A percentile compares a stretch with the other conserved stretches of the same genome.
Evolutionary conservation across 2,888 invertebrate genomes (phyloP).

Genomic region (Pollenia angustigena): DNA sequence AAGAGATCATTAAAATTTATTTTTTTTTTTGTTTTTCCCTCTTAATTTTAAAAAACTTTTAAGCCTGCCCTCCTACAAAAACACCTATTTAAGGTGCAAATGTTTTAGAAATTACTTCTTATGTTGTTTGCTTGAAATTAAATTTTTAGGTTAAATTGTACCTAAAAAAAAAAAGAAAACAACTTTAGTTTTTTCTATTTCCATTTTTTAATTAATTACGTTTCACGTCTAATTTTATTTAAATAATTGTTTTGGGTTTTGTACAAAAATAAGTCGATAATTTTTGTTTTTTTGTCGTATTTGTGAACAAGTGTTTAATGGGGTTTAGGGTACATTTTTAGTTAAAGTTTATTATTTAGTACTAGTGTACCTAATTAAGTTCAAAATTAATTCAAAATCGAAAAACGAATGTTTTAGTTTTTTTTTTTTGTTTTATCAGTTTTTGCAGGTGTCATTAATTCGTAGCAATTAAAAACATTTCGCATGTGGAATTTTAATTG

Average conservation of each 20-base stretch:
- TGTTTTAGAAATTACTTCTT: neutral
- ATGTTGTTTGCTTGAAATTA: neutral
- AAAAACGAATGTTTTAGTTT: neutral
- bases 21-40: no score
- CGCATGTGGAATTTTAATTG: slow-evolving; percentile 42
- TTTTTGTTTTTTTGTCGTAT: neutral
- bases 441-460: slow-evolving; percentile 62
- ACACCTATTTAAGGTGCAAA: neutral
- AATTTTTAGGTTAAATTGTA: no score
- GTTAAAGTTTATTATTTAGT: neutral
- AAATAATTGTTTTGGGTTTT: neutral
- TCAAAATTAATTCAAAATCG: neutral
- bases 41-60: neutral
- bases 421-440: neutral
- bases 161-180: no score
- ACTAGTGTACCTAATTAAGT: neutral
- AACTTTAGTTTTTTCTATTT: neutral
- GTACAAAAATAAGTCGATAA: neutral
- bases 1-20: no score
- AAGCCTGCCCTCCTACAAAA: neutral
- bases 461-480: slow-evolving; percentile 45
- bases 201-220: neutral
- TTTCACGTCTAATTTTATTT: neutral
- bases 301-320: slow-evolving; percentile 5
- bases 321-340: slow-evolving; percentile 9